These are phyloP conservation scores for Uropetala carovei DNA, from an alignment of 2,888 invertebrate genomes.

Conservation along the genomic window DNA sequence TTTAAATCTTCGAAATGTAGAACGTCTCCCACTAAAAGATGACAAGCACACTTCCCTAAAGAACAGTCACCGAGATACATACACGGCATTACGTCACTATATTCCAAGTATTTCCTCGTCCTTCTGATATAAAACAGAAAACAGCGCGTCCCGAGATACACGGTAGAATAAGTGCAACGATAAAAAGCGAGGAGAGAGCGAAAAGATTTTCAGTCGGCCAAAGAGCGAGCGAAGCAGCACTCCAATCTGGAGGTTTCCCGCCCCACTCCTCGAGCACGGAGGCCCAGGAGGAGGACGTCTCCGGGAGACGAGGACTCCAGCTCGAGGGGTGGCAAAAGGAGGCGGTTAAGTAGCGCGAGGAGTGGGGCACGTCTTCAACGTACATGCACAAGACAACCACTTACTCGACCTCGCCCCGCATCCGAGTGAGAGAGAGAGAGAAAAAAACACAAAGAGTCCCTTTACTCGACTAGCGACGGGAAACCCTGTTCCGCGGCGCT, in stretches of 20 bases:
- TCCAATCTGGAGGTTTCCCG: background rate
- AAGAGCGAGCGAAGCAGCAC: background rate
- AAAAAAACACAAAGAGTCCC: background rate
- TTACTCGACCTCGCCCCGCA: background rate
- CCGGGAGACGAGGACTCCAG: background rate
- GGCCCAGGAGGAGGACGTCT: constrained; percentile 6
- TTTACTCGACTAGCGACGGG: background rate
- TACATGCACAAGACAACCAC: constrained; percentile 29
- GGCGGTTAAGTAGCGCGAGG: constrained; percentile 8
- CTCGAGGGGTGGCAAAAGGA: background rate
- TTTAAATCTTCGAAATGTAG: too few species aligned
- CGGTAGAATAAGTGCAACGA: background rate
- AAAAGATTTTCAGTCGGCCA: background rate
- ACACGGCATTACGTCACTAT: too few species aligned
- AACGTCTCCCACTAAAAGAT: too few species aligned
- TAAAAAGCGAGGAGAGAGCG: background rate
- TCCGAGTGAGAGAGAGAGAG: background rate
- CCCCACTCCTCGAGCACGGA: constrained; percentile 19
- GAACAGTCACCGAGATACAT: too few species aligned
- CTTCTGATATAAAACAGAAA: too few species aligned
- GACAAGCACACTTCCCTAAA: too few species aligned
- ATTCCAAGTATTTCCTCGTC: too few species aligned
- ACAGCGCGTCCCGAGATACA: background rate
- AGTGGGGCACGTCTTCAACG: constrained; percentile 21
- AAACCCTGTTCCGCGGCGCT: background rate